Percentiles rank a stretch among this genome's conserved stretches.
Evolutionary conservation across 2,113 vertebrate species (phyloP).

Genomic region (Melanerpes aurifrons): DNA sequence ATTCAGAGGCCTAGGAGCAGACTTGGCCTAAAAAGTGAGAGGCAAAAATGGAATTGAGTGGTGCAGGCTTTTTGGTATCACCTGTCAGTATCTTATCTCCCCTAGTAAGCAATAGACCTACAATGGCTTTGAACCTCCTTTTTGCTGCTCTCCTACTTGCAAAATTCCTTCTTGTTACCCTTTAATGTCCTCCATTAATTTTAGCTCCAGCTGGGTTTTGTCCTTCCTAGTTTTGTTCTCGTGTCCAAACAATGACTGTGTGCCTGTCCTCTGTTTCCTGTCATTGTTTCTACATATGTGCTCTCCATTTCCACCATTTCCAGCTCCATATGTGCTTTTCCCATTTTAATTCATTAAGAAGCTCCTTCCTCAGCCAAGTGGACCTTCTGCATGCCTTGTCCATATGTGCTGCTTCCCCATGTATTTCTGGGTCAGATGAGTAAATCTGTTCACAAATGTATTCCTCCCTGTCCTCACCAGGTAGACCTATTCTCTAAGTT

Average conservation of each 20-base stretch:
- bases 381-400: not conserved
- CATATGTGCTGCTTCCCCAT: not conserved
- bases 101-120: not conserved
- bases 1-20: not conserved
- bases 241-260: not conserved
- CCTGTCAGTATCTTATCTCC: not conserved
- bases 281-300: not conserved
- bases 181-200: not conserved
- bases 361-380: not conserved
- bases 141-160: not conserved
- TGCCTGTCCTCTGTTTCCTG: not conserved
- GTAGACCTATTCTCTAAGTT: not conserved
- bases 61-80: not conserved
- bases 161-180: not conserved
- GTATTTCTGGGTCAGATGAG: not conserved
- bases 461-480: not conserved
- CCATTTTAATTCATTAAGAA: slow-evolving; percentile 12
- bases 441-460: not conserved
- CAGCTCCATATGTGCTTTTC: slow-evolving; percentile 11
- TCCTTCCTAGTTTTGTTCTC: slow-evolving; percentile 26
- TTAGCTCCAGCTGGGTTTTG: not conserved
- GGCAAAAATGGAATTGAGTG: not conserved
- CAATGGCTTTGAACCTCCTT: not conserved
- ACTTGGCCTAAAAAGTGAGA: not conserved
- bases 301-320: slow-evolving; percentile 33